These are phyloP conservation scores for Venustoraphidia nigricollis DNA, from an alignment of 2,888 invertebrate species.

Conservation along the genomic window DNA sequence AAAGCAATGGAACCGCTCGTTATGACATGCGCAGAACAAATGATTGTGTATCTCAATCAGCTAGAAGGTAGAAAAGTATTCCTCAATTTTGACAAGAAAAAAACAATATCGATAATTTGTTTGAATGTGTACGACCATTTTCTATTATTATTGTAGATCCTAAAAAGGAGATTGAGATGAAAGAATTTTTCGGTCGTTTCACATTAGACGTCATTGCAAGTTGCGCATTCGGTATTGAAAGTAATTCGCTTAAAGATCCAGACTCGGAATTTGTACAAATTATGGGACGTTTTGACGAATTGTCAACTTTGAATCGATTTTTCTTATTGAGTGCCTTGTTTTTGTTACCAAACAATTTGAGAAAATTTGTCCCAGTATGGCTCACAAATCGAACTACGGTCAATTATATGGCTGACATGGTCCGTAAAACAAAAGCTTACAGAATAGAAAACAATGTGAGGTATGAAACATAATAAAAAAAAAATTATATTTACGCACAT, in stretches of 20 bases:
- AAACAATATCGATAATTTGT: too few species aligned
- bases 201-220: slow-evolving; percentile 34
- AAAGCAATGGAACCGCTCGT: slow-evolving; percentile 25
- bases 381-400: neutral
- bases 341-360: neutral
- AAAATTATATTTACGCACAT: neutral
- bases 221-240: slow-evolving; percentile 32
- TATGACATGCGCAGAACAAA: slow-evolving; percentile 16
- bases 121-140: too few species aligned
- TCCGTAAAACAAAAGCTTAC: slow-evolving; percentile 12
- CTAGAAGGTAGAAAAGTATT: slow-evolving; percentile 14
- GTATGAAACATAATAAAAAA: neutral
- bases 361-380: slow-evolving; percentile 6
- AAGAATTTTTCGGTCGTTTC: slow-evolving; percentile 27
- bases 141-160: slow-evolving; percentile 7
- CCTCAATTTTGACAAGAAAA: slow-evolving; percentile 7
- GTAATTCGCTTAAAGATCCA: slow-evolving; percentile 26
- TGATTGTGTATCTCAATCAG: slow-evolving; percentile 16
- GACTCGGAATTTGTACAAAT: slow-evolving; percentile 21
- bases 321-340: neutral
- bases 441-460: slow-evolving; percentile 14
- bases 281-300: slow-evolving; percentile 1
- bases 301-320: neutral
- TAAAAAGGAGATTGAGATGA: slow-evolving; percentile 23
- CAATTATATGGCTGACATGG: neutral